Conservation (phyloP, 2,113 vertebrate species). For the human region GRCh38 chr4:139392501-139393000, state of each 20-base stretch:
- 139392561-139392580: background rate
- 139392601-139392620: background rate
- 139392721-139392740: background rate
- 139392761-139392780: constrained; percentile 3
- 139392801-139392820: background rate
- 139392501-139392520: background rate
- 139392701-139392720: background rate
- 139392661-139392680: background rate
- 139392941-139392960: background rate
- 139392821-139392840: background rate
- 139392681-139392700: background rate
- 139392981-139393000: background rate
- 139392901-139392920: background rate
- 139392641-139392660: background rate
- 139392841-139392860: background rate
- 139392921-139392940: background rate
- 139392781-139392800: background rate
- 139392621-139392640: background rate
- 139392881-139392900: constrained; percentile 21
- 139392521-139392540: background rate
- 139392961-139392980: background rate
- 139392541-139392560: background rate
- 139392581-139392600: background rate
- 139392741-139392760: background rate
- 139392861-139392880: background rate